Conservation (phyloP, 2,888 invertebrate species). For the Cotesia congregata region DNA sequence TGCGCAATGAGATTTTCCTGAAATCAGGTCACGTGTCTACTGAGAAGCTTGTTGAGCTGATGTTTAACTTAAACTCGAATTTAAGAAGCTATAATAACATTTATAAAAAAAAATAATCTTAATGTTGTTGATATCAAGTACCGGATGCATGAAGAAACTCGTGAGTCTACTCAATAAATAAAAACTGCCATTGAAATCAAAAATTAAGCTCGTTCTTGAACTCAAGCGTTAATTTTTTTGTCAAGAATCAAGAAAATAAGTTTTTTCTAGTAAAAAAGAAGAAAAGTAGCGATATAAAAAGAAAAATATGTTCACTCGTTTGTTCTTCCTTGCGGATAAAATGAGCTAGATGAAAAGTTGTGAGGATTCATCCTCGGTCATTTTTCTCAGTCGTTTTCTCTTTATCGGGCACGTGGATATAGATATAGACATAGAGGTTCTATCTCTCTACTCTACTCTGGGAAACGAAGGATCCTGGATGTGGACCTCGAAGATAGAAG, state of each 20-base stretch:
- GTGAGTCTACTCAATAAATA: not conserved
- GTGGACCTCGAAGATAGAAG: not conserved
- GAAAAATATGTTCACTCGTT: conserved; percentile 5
- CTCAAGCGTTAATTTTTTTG: not conserved
- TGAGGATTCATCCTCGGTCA: not conserved
- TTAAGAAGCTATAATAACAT: conserved; percentile 41
- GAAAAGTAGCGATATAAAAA: conserved; percentile 1
- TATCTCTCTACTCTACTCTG: not conserved
- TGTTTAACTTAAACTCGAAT: conserved; percentile 49
- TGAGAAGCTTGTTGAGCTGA: conserved; percentile 34
- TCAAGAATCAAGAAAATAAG: not conserved
- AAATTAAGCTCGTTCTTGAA: not conserved
- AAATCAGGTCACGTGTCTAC: conserved; percentile 47
- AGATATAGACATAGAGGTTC: not conserved
- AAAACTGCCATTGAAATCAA: not conserved
- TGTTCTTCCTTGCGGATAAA: not conserved
- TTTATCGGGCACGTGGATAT: not conserved
- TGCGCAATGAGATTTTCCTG: conserved; percentile 46
- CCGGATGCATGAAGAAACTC: not conserved
- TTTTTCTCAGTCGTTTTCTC: not conserved
- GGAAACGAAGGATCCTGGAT: not conserved
- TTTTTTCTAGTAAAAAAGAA: conserved; percentile 8
- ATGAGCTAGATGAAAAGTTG: not conserved
- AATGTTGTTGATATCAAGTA: not conserved
- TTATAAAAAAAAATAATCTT: conserved; percentile 3